Percentiles rank a stretch among this genome's conserved stretches.
Conservation (phyloP, 2,888 invertebrate species). For the Mesorhabditis sp. region DNA sequence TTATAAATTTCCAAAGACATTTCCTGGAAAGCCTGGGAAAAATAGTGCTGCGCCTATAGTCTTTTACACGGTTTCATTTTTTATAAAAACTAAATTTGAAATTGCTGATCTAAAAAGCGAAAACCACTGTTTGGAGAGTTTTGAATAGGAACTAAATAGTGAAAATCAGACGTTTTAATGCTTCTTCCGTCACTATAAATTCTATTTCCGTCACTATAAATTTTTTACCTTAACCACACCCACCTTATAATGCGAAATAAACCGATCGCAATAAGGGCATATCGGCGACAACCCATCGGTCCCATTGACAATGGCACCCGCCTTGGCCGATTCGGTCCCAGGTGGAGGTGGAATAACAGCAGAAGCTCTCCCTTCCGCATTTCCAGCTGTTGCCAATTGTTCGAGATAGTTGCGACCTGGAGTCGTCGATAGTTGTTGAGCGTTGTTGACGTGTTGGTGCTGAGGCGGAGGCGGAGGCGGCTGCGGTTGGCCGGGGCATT, state of each 20-base stretch:
- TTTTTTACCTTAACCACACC: background rate
- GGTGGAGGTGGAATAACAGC: constrained; percentile 21
- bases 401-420: constrained; percentile 50
- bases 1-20: too few species aligned
- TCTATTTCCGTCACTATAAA: background rate
- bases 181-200: background rate
- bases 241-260: constrained; percentile 52
- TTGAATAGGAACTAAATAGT: background rate
- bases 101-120: too few species aligned
- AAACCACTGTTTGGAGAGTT: constrained; percentile 5
- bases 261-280: constrained; percentile 51
- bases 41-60: too few species aligned
- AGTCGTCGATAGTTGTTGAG: background rate
- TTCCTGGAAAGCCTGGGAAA: too few species aligned
- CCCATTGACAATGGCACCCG: constrained; percentile 30
- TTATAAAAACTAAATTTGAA: too few species aligned
- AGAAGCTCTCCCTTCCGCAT: constrained; percentile 7
- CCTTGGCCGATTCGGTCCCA: constrained; percentile 31
- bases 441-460: background rate
- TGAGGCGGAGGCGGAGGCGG: background rate
- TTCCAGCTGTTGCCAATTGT: constrained; percentile 29
- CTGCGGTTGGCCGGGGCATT: background rate
- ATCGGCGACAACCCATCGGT: constrained; percentile 50
- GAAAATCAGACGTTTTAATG: background rate
- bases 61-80: too few species aligned